phyloP scores from a whole-genome alignment of 2,113 vertebrate species.

The Bagarius yarrelli region DNA sequence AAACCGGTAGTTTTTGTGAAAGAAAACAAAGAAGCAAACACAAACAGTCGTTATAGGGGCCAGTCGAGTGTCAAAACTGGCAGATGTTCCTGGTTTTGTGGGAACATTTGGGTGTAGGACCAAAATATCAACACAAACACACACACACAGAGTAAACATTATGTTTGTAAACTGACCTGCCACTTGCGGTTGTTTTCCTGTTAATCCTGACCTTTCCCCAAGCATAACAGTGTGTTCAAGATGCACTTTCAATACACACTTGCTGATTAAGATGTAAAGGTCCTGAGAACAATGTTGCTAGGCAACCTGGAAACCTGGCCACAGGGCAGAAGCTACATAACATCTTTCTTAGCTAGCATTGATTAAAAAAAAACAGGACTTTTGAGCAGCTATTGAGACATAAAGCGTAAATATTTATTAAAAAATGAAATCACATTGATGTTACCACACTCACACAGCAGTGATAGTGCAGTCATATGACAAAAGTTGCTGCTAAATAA shows the following conservation, averaged over 20 bases:
- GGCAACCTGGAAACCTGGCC: neutral
- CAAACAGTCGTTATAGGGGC: neutral
- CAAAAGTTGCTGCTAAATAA: neutral
- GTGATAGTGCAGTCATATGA: neutral
- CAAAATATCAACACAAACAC: neutral
- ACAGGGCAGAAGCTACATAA: neutral
- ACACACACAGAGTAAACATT: neutral
- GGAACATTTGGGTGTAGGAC: neutral
- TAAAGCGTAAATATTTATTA: neutral
- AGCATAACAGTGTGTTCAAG: neutral
- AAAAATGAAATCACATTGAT: neutral
- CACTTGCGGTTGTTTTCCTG: neutral
- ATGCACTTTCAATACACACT: neutral
- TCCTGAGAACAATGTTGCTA: neutral
- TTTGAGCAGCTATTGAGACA: neutral
- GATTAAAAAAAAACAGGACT: neutral
- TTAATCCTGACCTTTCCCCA: slow-evolving; percentile 9
- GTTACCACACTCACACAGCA: slow-evolving; percentile 1
- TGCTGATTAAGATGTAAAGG: neutral
- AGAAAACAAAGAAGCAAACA: neutral
- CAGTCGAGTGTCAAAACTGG: too few relatives aligned
- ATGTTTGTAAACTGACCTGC: neutral
- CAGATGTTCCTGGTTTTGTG: neutral
- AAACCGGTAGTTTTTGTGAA: neutral
- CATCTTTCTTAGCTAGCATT: neutral